Evolutionary conservation across 2,888 invertebrate genomes (phyloP).

Genomic region (Ptychoptera albimana): DNA sequence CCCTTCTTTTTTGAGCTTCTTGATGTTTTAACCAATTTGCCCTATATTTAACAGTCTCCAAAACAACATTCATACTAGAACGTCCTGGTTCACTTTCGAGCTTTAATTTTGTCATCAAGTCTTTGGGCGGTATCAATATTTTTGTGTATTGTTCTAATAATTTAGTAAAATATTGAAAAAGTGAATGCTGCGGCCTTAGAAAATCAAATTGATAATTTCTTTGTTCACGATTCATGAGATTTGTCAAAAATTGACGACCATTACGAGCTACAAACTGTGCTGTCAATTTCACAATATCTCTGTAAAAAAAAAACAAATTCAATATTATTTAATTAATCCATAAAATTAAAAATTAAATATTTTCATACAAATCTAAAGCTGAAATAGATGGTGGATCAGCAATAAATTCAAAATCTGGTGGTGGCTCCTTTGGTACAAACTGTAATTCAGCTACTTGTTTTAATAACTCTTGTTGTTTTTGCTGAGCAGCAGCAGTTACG

Average conservation of each 20-base stretch:
- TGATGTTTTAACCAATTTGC: constrained; percentile 96
- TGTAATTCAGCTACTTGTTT: constrained; percentile 76
- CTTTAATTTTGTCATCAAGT: constrained; percentile 59
- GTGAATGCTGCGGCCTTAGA: constrained; percentile 90
- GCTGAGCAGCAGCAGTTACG: constrained; percentile 62
- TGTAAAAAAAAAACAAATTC: constrained; percentile 23
- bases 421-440: constrained; percentile 82
- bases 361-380: constrained; percentile 74
- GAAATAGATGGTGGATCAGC: constrained; percentile 98
- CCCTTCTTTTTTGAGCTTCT: constrained; percentile 78
- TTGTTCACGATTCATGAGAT: constrained; percentile 96
- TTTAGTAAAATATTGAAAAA: constrained; percentile 97
- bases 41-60: constrained; percentile 85
- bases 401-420: constrained; percentile 81
- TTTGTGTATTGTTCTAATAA: constrained; percentile 97
- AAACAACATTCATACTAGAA: constrained; percentile 35
- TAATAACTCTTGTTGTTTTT: constrained; percentile 73
- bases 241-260: constrained; percentile 93
- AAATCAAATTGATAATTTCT: constrained; percentile 99
- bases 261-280: constrained; percentile 98
- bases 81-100: constrained; percentile 57
- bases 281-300: constrained; percentile 93
- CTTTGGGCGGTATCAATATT: constrained; percentile 89
- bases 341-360: constrained; percentile 4
- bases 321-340: neutral